Evolutionary conservation across 2,113 vertebrate genomes (phyloP), one percentile per base, ranked within the genome.

Genomic region (Carassius carassius): DNA sequence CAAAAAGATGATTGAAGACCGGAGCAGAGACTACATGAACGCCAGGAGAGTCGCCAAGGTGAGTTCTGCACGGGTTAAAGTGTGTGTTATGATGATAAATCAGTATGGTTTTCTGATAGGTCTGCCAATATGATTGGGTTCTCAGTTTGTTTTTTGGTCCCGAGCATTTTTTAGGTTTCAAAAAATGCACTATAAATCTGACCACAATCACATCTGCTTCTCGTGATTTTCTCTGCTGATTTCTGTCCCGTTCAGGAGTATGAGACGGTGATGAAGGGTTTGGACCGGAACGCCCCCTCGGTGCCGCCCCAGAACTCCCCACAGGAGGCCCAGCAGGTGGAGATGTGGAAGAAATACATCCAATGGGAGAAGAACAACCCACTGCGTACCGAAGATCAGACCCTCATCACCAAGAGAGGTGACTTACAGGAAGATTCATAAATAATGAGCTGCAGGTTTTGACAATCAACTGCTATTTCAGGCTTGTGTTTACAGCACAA

Each of bases 341-440:
- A 99, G 85, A 99, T 99, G 98, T 99, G 98, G 98, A 99, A 99
- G 90, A 99, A 99, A 41, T 99, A 99, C 86, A 99, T 99, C 90
- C 97, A 99, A 90, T 99, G 98, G 98, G 98, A 99, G 85, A 99
- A 99, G 88, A 99, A 97, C 91, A 99, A 99, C 91, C 98, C 98
- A 0, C 92, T 99, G 5, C 96, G 98, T 1, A 99, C 98, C 75
- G 98, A 99, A 91, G 98, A 99, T 91, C 98, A 99, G 92, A 99
- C 97, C 0, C 97, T 99, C 58, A 99, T 99, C 92, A 99, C 98
- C 67, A 99, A 99, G 90, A 96, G 98, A 97, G 98, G 98, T 99
- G 85, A 81, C 81, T 23, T 12, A 10, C 19, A 21, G 21, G 19
- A 32, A 70, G 32, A 70, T 37, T 37, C 25, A 63, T 56, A 23